Evolutionary conservation across 2,797 vertebrate genomes (phyloP), one percentile per base, ranked within the genome.

Genomic region (Phataginus tricuspis): DNA sequence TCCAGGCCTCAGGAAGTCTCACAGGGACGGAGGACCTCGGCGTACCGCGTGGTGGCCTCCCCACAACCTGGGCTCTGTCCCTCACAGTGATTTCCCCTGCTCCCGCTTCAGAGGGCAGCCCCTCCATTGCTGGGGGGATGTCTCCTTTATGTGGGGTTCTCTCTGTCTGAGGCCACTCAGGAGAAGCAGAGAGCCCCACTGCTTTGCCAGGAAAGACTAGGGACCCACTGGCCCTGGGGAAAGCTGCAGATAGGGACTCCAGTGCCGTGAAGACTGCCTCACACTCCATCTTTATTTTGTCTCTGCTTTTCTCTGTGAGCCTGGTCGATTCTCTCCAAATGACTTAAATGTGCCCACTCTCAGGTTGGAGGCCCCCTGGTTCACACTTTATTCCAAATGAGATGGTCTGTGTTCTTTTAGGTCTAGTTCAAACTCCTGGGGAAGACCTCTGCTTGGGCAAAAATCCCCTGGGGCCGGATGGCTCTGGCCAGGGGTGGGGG

Each of bases 1-100:
- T 34, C 1, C 18, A 45, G 64, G 45, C 1, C 15, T 53, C 15
- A 19, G 23, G 63, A 2, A 39, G 10, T 61, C 80, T 49, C 63
- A 18, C 0, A 3, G 63, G 51, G 29, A 25, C n/a, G 27, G 11
- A 4, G 61, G 49, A 27, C 15, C 21, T 78, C 45, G 63, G 37
- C 11, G 13, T 7, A 0, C 14, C 9, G 25, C 29, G 1, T 0
- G 0, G 42, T 18, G 6, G 69, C 77, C 68, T 63, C 31, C 31
- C 21, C 18, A 4, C 0, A 14, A 10, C 25, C 49, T 12, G 59
- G n/a, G 27, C 49, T 21, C 2, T 3, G 16, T 8, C 7, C 37
- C 7, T 31, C 34, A 34, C 23, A 11, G 25, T 37, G 42, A 45
- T 63, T 77, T 59, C 21, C 21, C 16, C 39, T 16, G 39, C 10